These are phyloP conservation scores for Stenolophus ochropezus DNA, from an alignment of 2,888 invertebrate genomes.

Conservation along the genomic window DNA sequence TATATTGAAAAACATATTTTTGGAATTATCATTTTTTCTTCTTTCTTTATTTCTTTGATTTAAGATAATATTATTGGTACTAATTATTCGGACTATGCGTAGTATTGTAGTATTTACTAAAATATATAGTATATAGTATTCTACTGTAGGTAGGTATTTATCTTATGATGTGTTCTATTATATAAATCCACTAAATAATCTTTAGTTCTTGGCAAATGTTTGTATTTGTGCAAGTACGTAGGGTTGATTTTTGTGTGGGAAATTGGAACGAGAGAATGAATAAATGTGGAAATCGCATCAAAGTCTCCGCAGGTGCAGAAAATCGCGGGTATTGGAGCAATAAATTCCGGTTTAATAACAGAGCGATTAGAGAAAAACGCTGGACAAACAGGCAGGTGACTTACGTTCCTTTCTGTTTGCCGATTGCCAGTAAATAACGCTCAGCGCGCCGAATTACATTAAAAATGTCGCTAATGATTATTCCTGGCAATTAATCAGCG, in stretches of 20 bases:
- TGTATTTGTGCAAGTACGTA: too few relatives aligned
- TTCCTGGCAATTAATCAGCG: constrained; percentile 54
- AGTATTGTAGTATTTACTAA: too few relatives aligned
- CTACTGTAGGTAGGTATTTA: too few relatives aligned
- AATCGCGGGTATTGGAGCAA: not conserved
- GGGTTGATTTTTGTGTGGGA: not conserved
- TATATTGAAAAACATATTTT: too few relatives aligned
- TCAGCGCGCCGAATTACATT: constrained; percentile 48
- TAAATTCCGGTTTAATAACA: constrained; percentile 51
- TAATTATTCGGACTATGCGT: too few relatives aligned
- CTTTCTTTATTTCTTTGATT: too few relatives aligned
- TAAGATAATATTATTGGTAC: too few relatives aligned
- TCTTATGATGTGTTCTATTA: too few relatives aligned
- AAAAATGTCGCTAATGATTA: constrained; percentile 60
- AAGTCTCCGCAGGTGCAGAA: not conserved
- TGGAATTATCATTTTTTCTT: too few relatives aligned
- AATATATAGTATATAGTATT: too few relatives aligned
- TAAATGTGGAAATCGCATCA: not conserved
- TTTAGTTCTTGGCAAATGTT: too few relatives aligned
- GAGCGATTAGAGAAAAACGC: constrained; percentile 26
- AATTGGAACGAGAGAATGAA: not conserved
- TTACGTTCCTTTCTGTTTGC: constrained; percentile 54
- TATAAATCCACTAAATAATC: too few relatives aligned
- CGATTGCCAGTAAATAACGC: constrained; percentile 46
- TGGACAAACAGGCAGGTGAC: constrained; percentile 53